A percentile compares a stretch with the other conserved stretches of the same genome.
These are phyloP conservation scores for Achroia grisella DNA, from an alignment of 1,140 invertebrate species.

Conservation along the genomic window DNA sequence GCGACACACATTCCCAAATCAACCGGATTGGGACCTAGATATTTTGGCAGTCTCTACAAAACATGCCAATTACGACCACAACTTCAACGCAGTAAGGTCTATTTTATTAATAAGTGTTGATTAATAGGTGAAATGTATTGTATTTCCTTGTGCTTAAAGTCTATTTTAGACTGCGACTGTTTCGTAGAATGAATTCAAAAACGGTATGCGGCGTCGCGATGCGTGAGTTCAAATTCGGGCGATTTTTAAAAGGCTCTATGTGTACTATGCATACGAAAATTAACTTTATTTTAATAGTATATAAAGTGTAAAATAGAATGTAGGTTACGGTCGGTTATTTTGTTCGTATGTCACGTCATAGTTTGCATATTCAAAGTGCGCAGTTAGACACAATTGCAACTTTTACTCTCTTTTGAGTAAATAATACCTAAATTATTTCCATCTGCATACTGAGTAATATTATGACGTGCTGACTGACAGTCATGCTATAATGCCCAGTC, in stretches of 20 bases:
- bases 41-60: conserved; percentile 24
- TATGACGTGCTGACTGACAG: too few species aligned
- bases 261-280: neutral
- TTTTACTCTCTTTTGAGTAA: conserved; percentile 18
- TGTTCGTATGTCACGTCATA: conserved; percentile 21
- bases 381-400: conserved; percentile 14
- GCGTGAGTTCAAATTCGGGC: conserved; percentile 34
- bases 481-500: too few species aligned
- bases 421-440: neutral
- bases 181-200: conserved; percentile 30
- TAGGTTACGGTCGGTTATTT: conserved; percentile 11
- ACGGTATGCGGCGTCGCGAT: conserved; percentile 30
- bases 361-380: conserved; percentile 19
- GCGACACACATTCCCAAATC: conserved; percentile 48
- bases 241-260: conserved; percentile 27
- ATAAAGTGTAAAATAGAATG: conserved; percentile 6
- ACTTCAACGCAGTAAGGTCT: neutral
- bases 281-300: neutral
- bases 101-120: neutral
- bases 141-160: conserved; percentile 9
- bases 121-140: neutral
- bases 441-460: too few species aligned
- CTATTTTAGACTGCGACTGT: conserved; percentile 8
- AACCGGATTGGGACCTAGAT: conserved; percentile 54
- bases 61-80: conserved; percentile 25